Evolutionary conservation across 2,888 invertebrate species (phyloP), one percentile per base, ranked within the genome.

Genomic region (Rhimphoctona megacephalus): DNA sequence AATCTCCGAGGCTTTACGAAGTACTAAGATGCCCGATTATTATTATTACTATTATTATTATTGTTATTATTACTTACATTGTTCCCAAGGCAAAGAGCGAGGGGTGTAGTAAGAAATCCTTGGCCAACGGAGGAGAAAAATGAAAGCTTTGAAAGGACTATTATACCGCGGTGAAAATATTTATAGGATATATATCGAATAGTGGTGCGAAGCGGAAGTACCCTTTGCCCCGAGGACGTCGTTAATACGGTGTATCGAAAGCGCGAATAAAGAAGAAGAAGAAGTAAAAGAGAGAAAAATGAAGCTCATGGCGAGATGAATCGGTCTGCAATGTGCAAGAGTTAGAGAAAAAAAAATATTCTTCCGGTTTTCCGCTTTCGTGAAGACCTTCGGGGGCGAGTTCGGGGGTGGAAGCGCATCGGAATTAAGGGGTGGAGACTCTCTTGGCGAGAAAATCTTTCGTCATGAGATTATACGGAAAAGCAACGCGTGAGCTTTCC

Each of bases 341-440:
- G 64, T 66, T 54, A 36, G 46, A 74, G 57, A 49, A 82, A 72
- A 79, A 87, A 79, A 87, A 82, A 74, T 70, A 66, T 39, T 76
- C 87, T 87, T 87, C 85, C 87, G 85, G 87, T 85, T 87, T 87
- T 79, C 81, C 82, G 82, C 72, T 76, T 82, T 70, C 85, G 81
- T 80, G 67, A 36, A 84, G 78, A 84, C 43, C 39, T 25, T 30
- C 80, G 36, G n/a, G n/a, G n/a, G n/a, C n/a, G n/a, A n/a, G n/a
- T n/a, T n/a, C n/a, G 39, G 22, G 69, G 22, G 81, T 17, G 73
- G 22, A 61, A 33, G 52, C 74, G 74, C 74, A 76, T 70, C 64
- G 67, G 78, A 81, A 85, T 85, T 82, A 87, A 79, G 76, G 33
- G 67, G 39, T 9, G 67, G 67, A n/a, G 66, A 19, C 19, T 66